A percentile compares a stretch with the other conserved stretches of the same genome.
phyloP scores from a whole-genome alignment of 2,888 invertebrate species.

The Eupithecia inturbata region DNA sequence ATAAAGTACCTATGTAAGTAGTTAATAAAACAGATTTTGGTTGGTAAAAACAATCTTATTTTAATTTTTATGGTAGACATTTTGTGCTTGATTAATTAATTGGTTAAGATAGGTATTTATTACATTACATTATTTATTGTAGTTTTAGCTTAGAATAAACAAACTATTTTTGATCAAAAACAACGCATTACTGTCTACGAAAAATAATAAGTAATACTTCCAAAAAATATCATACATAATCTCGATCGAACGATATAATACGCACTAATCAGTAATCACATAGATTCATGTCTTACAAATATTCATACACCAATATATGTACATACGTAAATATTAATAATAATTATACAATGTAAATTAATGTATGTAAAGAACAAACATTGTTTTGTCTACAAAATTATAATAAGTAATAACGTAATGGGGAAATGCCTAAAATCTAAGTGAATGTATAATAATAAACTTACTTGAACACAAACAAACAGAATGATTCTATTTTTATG shows the following conservation, averaged over 20 bases:
- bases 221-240: conserved; percentile 30
- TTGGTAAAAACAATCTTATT: conserved; percentile 20
- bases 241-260: conserved; percentile 41
- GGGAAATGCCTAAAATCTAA: neutral
- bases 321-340: conserved; percentile 10
- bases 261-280: conserved; percentile 49
- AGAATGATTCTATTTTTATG: neutral
- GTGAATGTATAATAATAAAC: conserved; percentile 13
- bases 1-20: too few species aligned
- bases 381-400: conserved; percentile 2
- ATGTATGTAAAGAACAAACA: conserved; percentile 6
- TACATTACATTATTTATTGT: conserved; percentile 28
- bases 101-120: conserved; percentile 23
- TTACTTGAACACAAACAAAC: neutral
- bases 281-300: conserved; percentile 35
- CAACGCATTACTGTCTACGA: conserved; percentile 29
- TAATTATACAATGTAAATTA: neutral
- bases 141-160: conserved; percentile 41
- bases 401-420: neutral
- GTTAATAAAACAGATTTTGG: conserved; percentile 21
- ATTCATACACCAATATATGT: conserved; percentile 19
- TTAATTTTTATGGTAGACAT: conserved; percentile 18
- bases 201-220: conserved; percentile 49
- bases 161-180: conserved; percentile 59
- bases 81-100: conserved; percentile 23